A percentile compares a stretch with the other conserved stretches of the same genome.
Evolutionary conservation across 2,113 vertebrate species (phyloP).

Genomic region (Furnarius figulus): DNA sequence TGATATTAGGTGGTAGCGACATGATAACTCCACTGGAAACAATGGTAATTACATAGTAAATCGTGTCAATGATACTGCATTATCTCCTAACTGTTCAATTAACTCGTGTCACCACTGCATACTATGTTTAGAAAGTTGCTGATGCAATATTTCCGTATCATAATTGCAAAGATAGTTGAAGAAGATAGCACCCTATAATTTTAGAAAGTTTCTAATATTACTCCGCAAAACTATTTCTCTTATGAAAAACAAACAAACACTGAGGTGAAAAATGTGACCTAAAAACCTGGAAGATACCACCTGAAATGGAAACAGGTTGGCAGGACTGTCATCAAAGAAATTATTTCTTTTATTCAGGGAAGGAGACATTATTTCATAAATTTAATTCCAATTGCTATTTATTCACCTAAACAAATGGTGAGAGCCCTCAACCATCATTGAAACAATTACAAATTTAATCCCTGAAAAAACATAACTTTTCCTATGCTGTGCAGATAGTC

Average conservation of each 20-base stretch:
- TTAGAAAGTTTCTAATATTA: conserved; percentile 53
- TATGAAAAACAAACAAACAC: conserved; percentile 30
- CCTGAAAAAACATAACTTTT: not conserved
- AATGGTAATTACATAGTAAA: conserved; percentile 75
- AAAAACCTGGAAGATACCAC: not conserved
- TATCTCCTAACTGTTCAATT: conserved; percentile 72
- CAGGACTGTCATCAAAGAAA: not conserved
- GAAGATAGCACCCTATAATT: conserved; percentile 58
- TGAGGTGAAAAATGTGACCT: not conserved
- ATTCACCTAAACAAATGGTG: not conserved
- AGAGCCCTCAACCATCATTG: not conserved
- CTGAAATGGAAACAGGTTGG: not conserved
- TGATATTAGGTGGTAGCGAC: conserved; percentile 61
- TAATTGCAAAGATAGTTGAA: conserved; percentile 68
- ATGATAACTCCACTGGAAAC: conserved; percentile 71
- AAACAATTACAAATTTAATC: not conserved
- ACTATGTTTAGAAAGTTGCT: conserved; percentile 70
- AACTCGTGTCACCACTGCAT: conserved; percentile 65
- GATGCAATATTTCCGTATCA: conserved; percentile 69
- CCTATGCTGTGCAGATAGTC: not conserved
- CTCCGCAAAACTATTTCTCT: conserved; percentile 4
- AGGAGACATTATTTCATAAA: not conserved
- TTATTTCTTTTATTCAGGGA: not conserved
- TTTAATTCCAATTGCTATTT: not conserved
- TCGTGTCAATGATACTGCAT: conserved; percentile 69